Percentiles rank a stretch among this genome's conserved stretches.
Evolutionary conservation across 2,113 vertebrate species (phyloP).

Genomic region (Sapajus apella): DNA sequence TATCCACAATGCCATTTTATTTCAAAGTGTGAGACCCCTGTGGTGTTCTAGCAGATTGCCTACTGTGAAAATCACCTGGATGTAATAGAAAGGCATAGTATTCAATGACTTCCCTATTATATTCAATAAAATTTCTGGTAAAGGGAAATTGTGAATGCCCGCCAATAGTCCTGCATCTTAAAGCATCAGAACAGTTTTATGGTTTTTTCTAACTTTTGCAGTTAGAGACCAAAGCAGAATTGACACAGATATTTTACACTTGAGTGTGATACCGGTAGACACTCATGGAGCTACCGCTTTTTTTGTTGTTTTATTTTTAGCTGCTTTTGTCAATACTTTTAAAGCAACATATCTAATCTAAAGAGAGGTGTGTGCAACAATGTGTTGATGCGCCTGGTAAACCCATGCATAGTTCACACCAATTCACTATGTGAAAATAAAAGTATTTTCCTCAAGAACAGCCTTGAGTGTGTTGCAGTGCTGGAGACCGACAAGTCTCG

Average conservation of each 20-base stretch:
- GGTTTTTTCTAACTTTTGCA: conserved; percentile 4
- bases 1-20: neutral
- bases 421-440: neutral
- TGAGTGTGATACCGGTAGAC: neutral
- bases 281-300: neutral
- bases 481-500: neutral
- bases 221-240: neutral
- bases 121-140: conserved; percentile 30
- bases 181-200: conserved; percentile 6
- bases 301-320: neutral
- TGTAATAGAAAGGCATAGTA: conserved; percentile 56
- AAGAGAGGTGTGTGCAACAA: neutral
- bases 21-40: conserved; percentile 13
- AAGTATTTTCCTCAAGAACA: neutral
- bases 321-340: neutral
- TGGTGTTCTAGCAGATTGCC: neutral
- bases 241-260: neutral
- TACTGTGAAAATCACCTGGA: conserved; percentile 63
- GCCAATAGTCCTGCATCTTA: neutral
- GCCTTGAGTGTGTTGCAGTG: neutral
- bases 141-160: neutral
- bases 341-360: neutral
- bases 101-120: conserved; percentile 47
- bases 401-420: neutral
- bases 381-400: neutral